Conservation (phyloP, 2,797 vertebrate species). For the Lagorchestes hirsutus region DNA sequence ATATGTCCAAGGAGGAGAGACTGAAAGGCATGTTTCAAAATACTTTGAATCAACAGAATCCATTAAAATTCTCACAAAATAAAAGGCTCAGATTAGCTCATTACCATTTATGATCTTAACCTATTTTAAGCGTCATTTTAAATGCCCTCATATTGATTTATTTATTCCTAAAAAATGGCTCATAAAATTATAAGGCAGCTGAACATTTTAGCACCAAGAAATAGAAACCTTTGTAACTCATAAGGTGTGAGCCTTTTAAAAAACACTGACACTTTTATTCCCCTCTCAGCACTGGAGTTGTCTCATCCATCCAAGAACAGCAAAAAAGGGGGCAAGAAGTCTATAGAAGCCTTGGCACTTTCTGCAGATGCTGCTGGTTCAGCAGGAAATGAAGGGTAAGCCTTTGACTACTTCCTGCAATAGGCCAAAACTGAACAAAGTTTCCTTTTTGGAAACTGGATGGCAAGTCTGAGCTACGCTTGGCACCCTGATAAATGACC, state of each 20-base stretch:
- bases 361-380: neutral
- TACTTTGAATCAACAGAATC: conserved; percentile 70
- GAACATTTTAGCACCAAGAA: conserved; percentile 79
- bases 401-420: neutral
- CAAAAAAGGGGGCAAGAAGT: conserved; percentile 48
- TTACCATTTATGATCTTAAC: conserved; percentile 72
- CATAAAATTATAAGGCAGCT: conserved; percentile 74
- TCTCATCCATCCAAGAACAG: conserved; percentile 64
- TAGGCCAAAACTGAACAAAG: conserved; percentile 55
- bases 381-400: conserved; percentile 26
- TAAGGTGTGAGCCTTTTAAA: conserved; percentile 73
- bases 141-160: conserved; percentile 82
- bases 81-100: conserved; percentile 72
- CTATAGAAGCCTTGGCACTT: neutral
- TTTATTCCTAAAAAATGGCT: conserved; percentile 67
- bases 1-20: conserved; percentile 32
- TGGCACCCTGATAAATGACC: conserved; percentile 71
- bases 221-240: conserved; percentile 78
- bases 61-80: conserved; percentile 73
- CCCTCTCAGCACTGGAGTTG: conserved; percentile 56
- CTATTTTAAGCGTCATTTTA: conserved; percentile 78
- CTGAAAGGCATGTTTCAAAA: conserved; percentile 29
- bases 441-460: conserved; percentile 66
- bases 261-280: conserved; percentile 77
- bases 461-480: conserved; percentile 59